Evolutionary conservation across 2,888 invertebrate genomes (phyloP).

Genomic region (Plutella xylostella): DNA sequence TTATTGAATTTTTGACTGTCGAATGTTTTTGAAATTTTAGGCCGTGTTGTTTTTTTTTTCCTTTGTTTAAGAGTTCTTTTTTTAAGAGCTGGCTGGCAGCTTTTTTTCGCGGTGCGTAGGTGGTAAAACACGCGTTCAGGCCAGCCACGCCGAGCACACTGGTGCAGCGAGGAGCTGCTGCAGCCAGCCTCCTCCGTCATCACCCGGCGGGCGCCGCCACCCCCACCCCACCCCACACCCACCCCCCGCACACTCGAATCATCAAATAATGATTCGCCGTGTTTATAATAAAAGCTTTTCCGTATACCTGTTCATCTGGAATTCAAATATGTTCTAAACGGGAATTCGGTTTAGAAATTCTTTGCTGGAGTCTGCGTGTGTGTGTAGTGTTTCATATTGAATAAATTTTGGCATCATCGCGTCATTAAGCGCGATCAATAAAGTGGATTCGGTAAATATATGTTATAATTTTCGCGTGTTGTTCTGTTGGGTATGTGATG

Average conservation of each 20-base stretch:
- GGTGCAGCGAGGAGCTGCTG: conserved; percentile 54
- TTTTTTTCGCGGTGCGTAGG: conserved; percentile 62
- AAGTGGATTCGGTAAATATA: too few relatives aligned
- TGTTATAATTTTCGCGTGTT: conserved; percentile 3
- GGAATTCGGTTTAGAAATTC: neutral
- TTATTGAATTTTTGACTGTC: too few relatives aligned
- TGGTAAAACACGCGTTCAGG: conserved; percentile 62
- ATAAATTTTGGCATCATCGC: too few relatives aligned
- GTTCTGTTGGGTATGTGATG: too few relatives aligned
- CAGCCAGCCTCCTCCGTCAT: conserved; percentile 40
- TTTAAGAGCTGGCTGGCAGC: conserved; percentile 32
- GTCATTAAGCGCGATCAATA: too few relatives aligned
- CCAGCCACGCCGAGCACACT: conserved; percentile 66
- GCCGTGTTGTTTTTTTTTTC: conserved; percentile 31
- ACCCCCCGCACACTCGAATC: conserved; percentile 52
- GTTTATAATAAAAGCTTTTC: conserved; percentile 53
- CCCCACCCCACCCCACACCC: conserved; percentile 37
- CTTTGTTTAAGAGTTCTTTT: conserved; percentile 26
- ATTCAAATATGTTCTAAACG: conserved; percentile 7
- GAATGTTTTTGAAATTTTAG: conserved; percentile 31
- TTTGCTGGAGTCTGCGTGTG: neutral
- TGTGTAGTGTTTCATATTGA: too few relatives aligned
- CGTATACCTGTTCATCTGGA: neutral
- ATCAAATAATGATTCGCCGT: conserved; percentile 68
- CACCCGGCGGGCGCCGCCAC: conserved; percentile 40